Percentiles rank a stretch among this genome's conserved stretches.
Evolutionary conservation across 64 coral and sea anemone species (phyloP).

Genomic region (Porites australiensis): DNA sequence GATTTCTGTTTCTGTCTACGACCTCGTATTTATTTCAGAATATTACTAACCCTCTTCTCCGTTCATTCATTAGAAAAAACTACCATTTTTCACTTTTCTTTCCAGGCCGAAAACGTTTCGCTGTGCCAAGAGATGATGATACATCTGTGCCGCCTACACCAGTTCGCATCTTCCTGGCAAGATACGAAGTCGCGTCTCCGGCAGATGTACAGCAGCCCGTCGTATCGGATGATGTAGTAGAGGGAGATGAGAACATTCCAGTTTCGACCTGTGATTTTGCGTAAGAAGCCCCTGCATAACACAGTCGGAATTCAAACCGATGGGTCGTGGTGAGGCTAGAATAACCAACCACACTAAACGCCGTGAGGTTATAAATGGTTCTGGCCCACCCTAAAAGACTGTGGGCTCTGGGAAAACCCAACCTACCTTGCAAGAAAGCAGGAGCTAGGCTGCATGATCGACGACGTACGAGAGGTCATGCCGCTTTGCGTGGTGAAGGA

Average conservation of each 20-base stretch:
- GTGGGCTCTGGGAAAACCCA: neutral
- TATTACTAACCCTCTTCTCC: no score
- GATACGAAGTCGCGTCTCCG: no score
- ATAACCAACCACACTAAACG: neutral
- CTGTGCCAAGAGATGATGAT: no score
- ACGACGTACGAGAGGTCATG: slow-evolving; percentile 45
- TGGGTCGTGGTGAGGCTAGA: neutral
- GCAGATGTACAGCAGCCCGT: no score
- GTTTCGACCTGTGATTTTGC: neutral
- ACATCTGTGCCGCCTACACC: no score
- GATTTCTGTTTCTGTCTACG: no score
- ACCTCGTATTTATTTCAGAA: no score
- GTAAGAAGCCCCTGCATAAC: neutral
- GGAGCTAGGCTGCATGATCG: slow-evolving; percentile 24
- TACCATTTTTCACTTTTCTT: no score
- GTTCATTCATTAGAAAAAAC: no score
- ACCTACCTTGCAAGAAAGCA: slow-evolving; percentile 24
- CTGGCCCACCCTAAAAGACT: neutral
- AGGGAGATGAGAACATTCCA: neutral
- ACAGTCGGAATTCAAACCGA: neutral
- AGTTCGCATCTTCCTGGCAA: no score
- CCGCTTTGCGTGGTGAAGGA: slow-evolving; percentile 42
- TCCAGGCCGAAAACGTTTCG: no score
- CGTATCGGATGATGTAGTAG: no score
- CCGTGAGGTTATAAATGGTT: slow-evolving; percentile 5